These are phyloP conservation scores for Cassiopea xamachana DNA, from an alignment of 30 jellyfish, hydroid and myxozoan species.

Conservation along the genomic window DNA sequence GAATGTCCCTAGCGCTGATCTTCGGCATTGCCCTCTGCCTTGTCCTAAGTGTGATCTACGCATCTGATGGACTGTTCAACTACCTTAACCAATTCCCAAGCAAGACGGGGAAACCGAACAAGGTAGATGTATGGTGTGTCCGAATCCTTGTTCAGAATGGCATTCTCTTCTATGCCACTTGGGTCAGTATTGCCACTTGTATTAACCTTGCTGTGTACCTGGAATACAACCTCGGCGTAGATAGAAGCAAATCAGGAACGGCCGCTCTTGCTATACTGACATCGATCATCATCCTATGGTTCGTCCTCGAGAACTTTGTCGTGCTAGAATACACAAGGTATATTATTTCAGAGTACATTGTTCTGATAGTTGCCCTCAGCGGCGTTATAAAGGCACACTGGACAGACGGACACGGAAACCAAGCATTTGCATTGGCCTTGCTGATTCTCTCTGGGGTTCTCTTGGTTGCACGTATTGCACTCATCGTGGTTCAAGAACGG, in stretches of 20 bases:
- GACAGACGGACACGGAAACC: conserved; percentile 66
- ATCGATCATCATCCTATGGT: conserved; percentile 59
- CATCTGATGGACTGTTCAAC: conserved; percentile 42
- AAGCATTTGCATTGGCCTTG: conserved; percentile 50
- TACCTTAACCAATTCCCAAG: conserved; percentile 35
- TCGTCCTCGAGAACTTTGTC: conserved; percentile 69
- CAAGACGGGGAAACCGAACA: conserved; percentile 47
- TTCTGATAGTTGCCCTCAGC: conserved; percentile 60
- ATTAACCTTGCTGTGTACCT: conserved; percentile 43
- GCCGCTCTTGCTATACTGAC: conserved; percentile 54
- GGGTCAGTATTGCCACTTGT: conserved; percentile 76
- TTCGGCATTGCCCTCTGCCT: conserved; percentile 44
- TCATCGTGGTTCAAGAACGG: conserved; percentile 56
- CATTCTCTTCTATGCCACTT: conserved; percentile 65
- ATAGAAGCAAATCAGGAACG: conserved; percentile 63
- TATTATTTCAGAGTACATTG: conserved; percentile 64
- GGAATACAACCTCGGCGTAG: conserved; percentile 51
- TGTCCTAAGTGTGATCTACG: conserved; percentile 30
- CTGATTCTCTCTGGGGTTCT: conserved; percentile 50
- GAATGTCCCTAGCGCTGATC: conserved; percentile 41
- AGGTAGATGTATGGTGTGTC: conserved; percentile 67
- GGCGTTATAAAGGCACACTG: conserved; percentile 68
- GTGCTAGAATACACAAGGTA: conserved; percentile 52
- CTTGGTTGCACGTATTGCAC: conserved; percentile 48
- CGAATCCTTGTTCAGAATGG: conserved; percentile 80